phyloP scores from a whole-genome alignment of 2,888 invertebrate genomes.

The Andricus quercusramuli region DNA sequence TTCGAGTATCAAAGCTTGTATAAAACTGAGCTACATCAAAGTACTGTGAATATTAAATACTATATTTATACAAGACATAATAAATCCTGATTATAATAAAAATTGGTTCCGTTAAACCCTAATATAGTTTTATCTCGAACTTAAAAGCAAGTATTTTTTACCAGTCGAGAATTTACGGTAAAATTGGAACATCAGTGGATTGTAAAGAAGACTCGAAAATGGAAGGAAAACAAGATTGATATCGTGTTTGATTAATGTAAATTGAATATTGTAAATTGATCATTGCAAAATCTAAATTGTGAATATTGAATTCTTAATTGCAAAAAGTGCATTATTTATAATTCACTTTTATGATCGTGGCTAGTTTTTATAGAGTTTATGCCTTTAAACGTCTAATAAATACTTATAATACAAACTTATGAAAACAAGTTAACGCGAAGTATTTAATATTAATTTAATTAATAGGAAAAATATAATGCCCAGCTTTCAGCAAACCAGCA shows the following conservation, averaged over 20 bases:
- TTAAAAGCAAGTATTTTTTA: conserved; percentile 40
- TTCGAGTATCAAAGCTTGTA: conserved; percentile 66
- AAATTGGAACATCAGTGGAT: conserved; percentile 40
- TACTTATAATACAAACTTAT: conserved; percentile 38
- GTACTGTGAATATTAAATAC: conserved; percentile 48
- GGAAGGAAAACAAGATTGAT: conserved; percentile 33
- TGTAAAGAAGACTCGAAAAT: conserved; percentile 42
- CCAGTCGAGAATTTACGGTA: conserved; percentile 20
- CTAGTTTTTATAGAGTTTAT: conserved; percentile 30
- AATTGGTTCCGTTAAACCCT: not conserved
- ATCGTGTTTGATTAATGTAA: conserved; percentile 28
- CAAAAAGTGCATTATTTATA: conserved; percentile 32
- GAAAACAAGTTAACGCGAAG: conserved; percentile 38
- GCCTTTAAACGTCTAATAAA: conserved; percentile 35
- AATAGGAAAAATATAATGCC: conserved; percentile 40
- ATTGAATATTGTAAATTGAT: no score
- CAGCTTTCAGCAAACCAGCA: conserved; percentile 34
- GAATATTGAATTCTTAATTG: not conserved
- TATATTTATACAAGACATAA: conserved; percentile 33
- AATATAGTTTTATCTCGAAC: conserved; percentile 40
- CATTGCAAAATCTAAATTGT: no score
- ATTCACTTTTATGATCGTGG: not conserved
- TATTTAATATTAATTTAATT: conserved; percentile 36
- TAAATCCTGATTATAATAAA: conserved; percentile 18
- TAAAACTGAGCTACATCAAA: conserved; percentile 63